Evolutionary conservation across 1,140 invertebrate species (phyloP).

Genomic region (Eurosta solidaginis): DNA sequence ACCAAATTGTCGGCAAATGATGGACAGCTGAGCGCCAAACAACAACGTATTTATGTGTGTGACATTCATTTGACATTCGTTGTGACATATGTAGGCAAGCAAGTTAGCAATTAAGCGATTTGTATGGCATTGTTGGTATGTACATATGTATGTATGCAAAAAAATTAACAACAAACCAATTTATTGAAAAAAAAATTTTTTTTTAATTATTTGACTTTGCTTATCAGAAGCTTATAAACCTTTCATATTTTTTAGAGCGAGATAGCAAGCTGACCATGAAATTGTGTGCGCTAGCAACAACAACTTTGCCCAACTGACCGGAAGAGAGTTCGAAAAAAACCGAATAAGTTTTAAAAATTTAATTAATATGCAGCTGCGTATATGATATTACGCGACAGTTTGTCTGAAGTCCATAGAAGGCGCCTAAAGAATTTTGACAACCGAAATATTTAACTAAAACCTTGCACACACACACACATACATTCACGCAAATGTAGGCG

Average conservation of each 20-base stretch:
- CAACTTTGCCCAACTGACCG: not conserved
- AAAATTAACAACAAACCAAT: too few relatives aligned
- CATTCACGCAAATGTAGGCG: too few relatives aligned
- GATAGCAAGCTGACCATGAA: not conserved
- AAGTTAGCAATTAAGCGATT: constrained; percentile 40
- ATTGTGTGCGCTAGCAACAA: not conserved
- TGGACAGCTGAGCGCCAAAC: not conserved
- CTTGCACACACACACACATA: too few relatives aligned
- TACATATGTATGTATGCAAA: too few relatives aligned
- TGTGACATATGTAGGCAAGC: constrained; percentile 30
- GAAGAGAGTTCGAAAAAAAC: not conserved
- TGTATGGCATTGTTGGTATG: constrained; percentile 43
- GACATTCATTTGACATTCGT: constrained; percentile 30
- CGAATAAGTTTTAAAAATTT: not conserved
- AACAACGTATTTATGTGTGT: constrained; percentile 2
- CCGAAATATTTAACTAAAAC: too few relatives aligned
- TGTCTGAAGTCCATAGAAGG: not conserved
- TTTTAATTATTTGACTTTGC: not conserved
- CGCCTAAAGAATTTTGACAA: not conserved
- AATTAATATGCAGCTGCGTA: not conserved
- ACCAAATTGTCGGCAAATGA: not conserved
- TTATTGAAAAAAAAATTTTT: not conserved
- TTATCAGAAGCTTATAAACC: too few relatives aligned
- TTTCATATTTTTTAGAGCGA: too few relatives aligned
- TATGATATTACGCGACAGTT: not conserved